Conservation (phyloP, 2,797 vertebrate genomes). For the Myotis daubentonii region DNA sequence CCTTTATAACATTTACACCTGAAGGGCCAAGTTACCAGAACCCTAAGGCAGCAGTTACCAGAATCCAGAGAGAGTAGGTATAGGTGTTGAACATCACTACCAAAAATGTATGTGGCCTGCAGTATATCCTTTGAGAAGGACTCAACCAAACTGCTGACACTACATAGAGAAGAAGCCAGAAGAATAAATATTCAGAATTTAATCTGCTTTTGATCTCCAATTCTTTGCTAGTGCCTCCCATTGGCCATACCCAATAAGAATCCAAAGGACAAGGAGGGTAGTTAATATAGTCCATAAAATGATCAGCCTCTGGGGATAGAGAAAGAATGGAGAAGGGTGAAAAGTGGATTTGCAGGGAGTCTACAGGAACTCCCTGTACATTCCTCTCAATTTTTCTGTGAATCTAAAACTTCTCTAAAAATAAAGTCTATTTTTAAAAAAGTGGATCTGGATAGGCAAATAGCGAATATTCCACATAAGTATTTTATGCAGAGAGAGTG, state of each 20-base stretch:
- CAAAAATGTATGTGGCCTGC: neutral
- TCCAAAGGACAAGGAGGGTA: neutral
- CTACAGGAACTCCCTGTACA: neutral
- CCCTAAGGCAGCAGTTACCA: neutral
- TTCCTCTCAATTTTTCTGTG: constrained; percentile 28
- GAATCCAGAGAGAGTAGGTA: neutral
- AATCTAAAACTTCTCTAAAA: constrained; percentile 6
- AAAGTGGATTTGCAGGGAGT: neutral
- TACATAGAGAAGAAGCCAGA: neutral
- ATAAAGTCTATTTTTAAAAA: constrained; percentile 1
- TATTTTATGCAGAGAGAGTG: neutral
- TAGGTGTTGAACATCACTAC: neutral
- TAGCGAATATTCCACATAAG: neutral
- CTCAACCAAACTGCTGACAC: neutral
- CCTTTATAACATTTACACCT: neutral
- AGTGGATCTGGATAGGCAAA: neutral
- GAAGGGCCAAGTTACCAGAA: neutral
- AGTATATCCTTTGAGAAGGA: neutral
- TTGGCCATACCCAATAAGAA: neutral
- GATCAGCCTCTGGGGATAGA: neutral
- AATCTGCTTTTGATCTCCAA: neutral
- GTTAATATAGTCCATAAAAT: neutral
- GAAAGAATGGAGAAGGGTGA: neutral
- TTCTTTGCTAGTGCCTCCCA: neutral
- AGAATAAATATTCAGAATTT: constrained; percentile 23